Evolutionary conservation across 2,888 invertebrate species (phyloP), one percentile per base, ranked within the genome.

Genomic region (Emmelina monodactyla): DNA sequence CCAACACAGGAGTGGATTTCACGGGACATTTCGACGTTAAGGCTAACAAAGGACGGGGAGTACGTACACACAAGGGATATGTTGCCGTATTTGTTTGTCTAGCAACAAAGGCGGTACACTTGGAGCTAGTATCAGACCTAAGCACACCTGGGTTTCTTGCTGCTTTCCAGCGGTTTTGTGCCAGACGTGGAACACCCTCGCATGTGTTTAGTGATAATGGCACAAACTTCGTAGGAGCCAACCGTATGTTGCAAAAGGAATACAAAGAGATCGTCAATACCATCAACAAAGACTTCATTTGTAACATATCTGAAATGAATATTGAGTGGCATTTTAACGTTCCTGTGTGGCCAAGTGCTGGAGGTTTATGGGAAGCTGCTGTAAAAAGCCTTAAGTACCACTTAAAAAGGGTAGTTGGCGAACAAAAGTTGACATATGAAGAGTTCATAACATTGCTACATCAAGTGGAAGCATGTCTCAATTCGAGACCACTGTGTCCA

Each of bases 41-140:
- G 13, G 2, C n/a, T 4, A 32, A 22, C 32, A 32, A 32, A 32
- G 32, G 32, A 9, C 13, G 32, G n/a, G 32, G 32, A 2, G 14
- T 32, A n/a, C 10, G 11, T 12, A 22, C 22, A 6, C 12, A 3
- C 12, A 32, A 32, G 22, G 32, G 14, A 12, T 22, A 25, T 14
- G 25, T 14, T 9, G 33, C 13, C 12, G 14, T 29, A 11, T 29
- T 29, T 9, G 14, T 29, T 7, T 29, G 29, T 12, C 14, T 29
- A 13, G 5, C n/a, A n/a, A n/a, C n/a, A n/a, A n/a, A n/a, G n/a
- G n/a, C n/a, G n/a, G n/a, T n/a, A n/a, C n/a, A n/a, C n/a, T n/a
- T n/a, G n/a, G n/a, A n/a, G n/a, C 25, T 22, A 3, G 16, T 16
- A 2, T 16, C 22, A 3, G 25, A 33, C 6, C n/a, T 22, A 9